Evolutionary conservation across 2,888 invertebrate genomes (phyloP), one percentile per base, ranked within the genome.

Genomic region (Cheilosia vulpina): DNA sequence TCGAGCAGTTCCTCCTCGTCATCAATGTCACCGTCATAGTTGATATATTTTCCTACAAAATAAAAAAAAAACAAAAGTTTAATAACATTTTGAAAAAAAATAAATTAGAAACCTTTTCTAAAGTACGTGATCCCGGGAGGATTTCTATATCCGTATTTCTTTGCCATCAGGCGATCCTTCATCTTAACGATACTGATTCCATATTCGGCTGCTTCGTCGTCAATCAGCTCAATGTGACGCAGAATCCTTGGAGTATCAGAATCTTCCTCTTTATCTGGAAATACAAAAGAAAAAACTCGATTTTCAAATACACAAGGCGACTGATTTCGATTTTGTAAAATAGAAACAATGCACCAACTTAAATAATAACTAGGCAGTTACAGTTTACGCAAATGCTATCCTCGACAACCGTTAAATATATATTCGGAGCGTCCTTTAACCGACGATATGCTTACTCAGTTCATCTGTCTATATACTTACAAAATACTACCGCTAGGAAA

Each of bases 71-170:
- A 0, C 21, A 2, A 21, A 21, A 21, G 0, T 38, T 38, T 45
- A 47, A 57, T 7, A 41, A 41, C 5, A 21, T 31, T n/a, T n/a
- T 2, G 9, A 13, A 0, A 11, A 11, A 31, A 43, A 4, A 21
- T 4, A 45, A 58, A 73, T 19, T 15, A 11, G 24, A 65, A 27
- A 87, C 94, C 96, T 92, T 97, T 97, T 72, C 98, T 94, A 93
- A 98, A 98, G 91, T 97, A 97, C 0, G 97, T 97, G 7, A 98
- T 95, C 6, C 98, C 98, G 0, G 98, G 98, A 24, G 97, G 97
- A 91, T 97, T 96, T 80, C 98, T 94, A 90, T 94, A 97, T 0
- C 98, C 98, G 91, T 97, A 98, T 90, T 98, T 98, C 91, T 98
- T 98, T 1, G 97, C 98, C 97, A 98, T 98, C 41, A 98, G 92